These are phyloP conservation scores for Poecilia wingei DNA, from an alignment of 2,797 vertebrate species.

Conservation along the genomic window DNA sequence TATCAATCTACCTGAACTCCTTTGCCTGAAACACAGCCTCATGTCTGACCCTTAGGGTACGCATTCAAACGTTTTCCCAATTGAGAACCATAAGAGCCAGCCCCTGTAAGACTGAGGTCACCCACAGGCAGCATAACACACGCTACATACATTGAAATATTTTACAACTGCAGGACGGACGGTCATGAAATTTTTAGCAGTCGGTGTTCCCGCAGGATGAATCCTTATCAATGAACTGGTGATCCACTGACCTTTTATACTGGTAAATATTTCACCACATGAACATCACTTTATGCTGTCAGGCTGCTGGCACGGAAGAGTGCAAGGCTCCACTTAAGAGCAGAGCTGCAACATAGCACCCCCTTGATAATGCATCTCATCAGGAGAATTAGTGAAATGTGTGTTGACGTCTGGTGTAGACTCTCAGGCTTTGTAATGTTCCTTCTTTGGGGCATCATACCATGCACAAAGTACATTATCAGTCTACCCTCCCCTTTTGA, in stretches of 20 bases:
- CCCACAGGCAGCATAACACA: neutral
- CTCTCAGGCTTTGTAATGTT: slow-evolving; percentile 21
- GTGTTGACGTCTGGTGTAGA: slow-evolving; percentile 22
- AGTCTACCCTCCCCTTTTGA: slow-evolving; percentile 36
- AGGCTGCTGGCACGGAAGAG: neutral
- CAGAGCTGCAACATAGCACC: slow-evolving; percentile 24
- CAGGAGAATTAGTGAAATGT: slow-evolving; percentile 37
- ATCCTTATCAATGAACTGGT: neutral
- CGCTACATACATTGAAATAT: neutral
- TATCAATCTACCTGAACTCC: neutral
- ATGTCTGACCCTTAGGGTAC: neutral
- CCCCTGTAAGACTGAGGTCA: neutral
- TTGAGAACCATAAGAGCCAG: neutral
- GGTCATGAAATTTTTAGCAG: neutral
- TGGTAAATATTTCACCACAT: slow-evolving; percentile 19
- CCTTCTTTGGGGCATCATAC: slow-evolving; percentile 32
- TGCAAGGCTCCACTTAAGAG: slow-evolving; percentile 9
- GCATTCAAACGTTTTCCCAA: neutral
- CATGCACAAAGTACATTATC: slow-evolving; percentile 34
- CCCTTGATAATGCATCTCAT: slow-evolving; percentile 33
- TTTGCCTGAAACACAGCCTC: neutral
- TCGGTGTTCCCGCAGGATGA: neutral
- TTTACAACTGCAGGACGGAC: neutral
- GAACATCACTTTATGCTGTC: slow-evolving; percentile 9
- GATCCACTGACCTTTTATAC: neutral